phyloP scores from a whole-genome alignment of 2,888 invertebrate genomes.

The Junonia oenone region DNA sequence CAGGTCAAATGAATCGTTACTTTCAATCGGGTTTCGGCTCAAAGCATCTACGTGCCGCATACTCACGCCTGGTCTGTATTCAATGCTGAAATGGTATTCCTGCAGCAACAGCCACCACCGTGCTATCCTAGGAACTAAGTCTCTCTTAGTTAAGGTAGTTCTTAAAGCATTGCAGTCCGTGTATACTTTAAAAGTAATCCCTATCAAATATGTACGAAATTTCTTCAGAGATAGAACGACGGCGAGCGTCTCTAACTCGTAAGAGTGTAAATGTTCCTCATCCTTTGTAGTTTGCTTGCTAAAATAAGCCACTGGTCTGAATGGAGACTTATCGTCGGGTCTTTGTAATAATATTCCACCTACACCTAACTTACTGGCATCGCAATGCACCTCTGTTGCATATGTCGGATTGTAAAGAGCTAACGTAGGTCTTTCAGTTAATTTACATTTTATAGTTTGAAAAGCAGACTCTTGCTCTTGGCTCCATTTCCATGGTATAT shows the following conservation, averaged over 20 bases:
- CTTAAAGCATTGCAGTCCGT: not conserved
- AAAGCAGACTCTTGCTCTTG: slow-evolving; percentile 3
- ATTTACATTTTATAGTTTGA: slow-evolving; percentile 3
- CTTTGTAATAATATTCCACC: slow-evolving; percentile 6
- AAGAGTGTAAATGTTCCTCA: not conserved
- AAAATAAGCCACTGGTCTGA: not conserved
- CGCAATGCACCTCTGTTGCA: slow-evolving; percentile 4
- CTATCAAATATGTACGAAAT: not conserved
- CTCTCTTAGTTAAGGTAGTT: slow-evolving; percentile 1
- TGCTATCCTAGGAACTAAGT: slow-evolving; percentile 28
- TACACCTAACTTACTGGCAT: slow-evolving; percentile 2
- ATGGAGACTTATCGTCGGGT: not conserved
- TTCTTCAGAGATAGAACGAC: not conserved
- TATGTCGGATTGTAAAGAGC: not conserved
- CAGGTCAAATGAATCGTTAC: too few species aligned
- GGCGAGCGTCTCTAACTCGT: not conserved
- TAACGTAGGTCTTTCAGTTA: not conserved
- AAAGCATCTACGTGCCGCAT: slow-evolving; percentile 30
- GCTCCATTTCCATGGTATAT: slow-evolving; percentile 16
- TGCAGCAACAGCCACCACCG: slow-evolving; percentile 31
- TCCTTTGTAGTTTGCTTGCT: not conserved
- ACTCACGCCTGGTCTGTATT: slow-evolving; percentile 26
- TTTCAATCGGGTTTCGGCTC: not conserved
- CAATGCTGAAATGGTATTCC: slow-evolving; percentile 26
- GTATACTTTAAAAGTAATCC: not conserved